A percentile compares a stretch with the other conserved stretches of the same genome.
phyloP scores from a whole-genome alignment of 2,888 invertebrate genomes.

The Calliopum simillimum region DNA sequence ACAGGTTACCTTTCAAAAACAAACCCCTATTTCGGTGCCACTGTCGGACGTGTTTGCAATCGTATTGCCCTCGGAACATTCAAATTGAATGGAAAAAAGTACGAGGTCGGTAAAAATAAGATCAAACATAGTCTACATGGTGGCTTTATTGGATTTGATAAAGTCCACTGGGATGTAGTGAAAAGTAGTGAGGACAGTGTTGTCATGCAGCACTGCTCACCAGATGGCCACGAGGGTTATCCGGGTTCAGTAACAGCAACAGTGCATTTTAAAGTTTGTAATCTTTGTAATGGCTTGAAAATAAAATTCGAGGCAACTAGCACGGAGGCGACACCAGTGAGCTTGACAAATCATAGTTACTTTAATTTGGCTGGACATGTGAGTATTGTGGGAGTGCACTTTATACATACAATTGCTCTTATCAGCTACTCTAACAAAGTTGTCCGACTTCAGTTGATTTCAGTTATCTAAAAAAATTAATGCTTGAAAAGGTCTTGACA shows the following conservation, averaged over 20 bases:
- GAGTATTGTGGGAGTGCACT: slow-evolving; percentile 35
- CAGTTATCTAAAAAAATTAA: no score
- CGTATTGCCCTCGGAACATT: slow-evolving; percentile 80
- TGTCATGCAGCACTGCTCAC: slow-evolving; percentile 80
- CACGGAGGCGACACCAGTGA: slow-evolving; percentile 84
- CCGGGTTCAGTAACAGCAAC: slow-evolving; percentile 84
- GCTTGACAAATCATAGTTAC: slow-evolving; percentile 87
- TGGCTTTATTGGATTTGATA: slow-evolving; percentile 85
- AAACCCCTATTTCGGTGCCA: slow-evolving; percentile 87
- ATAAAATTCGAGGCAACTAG: slow-evolving; percentile 83
- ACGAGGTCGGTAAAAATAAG: slow-evolving; percentile 79
- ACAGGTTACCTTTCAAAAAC: slow-evolving; percentile 73
- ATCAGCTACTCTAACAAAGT: no score
- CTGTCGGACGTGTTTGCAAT: slow-evolving; percentile 89
- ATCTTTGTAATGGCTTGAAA: slow-evolving; percentile 78
- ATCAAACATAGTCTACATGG: slow-evolving; percentile 83
- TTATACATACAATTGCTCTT: no score
- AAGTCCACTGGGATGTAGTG: slow-evolving; percentile 75
- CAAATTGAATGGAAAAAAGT: slow-evolving; percentile 74
- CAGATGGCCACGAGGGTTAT: slow-evolving; percentile 87
- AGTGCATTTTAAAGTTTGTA: slow-evolving; percentile 77
- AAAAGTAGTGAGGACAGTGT: slow-evolving; percentile 67
- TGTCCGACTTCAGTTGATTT: no score
- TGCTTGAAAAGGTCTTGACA: not conserved
- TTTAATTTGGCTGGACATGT: slow-evolving; percentile 91